Evolutionary conservation across 2,888 invertebrate species (phyloP).

Genomic region (Nemoura dubitans): DNA sequence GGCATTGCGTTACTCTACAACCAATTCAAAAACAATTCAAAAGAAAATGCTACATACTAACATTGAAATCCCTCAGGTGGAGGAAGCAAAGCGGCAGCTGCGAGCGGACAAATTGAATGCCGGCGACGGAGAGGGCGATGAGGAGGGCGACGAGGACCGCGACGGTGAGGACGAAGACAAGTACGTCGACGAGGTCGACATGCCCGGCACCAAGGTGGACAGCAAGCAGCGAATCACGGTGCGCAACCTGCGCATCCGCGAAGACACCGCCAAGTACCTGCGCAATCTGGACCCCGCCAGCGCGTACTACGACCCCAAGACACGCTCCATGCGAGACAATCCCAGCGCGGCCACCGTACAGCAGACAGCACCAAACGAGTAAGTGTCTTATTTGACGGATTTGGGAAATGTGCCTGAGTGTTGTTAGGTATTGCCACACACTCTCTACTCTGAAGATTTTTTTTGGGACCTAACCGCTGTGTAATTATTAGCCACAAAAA

Average conservation of each 20-base stretch:
- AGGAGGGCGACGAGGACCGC: slow-evolving; percentile 67
- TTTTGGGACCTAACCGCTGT: too few relatives aligned
- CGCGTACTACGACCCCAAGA: slow-evolving; percentile 99
- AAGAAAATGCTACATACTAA: too few relatives aligned
- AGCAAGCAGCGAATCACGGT: slow-evolving; percentile 99
- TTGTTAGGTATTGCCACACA: too few relatives aligned
- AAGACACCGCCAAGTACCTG: slow-evolving; percentile 98
- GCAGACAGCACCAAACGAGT: slow-evolving; percentile 62
- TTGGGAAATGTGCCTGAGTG: too few relatives aligned
- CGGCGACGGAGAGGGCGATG: slow-evolving; percentile 52
- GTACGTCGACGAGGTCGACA: slow-evolving; percentile 93
- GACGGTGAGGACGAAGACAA: slow-evolving; percentile 91
- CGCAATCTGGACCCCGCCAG: slow-evolving; percentile 96
- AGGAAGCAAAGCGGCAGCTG: slow-evolving; percentile 89
- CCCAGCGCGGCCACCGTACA: slow-evolving; percentile 70
- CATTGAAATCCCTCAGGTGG: slow-evolving; percentile 65
- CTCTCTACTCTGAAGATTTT: too few relatives aligned
- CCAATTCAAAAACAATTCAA: too few relatives aligned
- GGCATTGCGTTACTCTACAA: too few relatives aligned
- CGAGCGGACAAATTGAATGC: slow-evolving; percentile 87
- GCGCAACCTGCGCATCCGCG: slow-evolving; percentile 95
- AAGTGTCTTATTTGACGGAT: slow-evolving; percentile 56
- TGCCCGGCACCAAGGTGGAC: slow-evolving; percentile 99
- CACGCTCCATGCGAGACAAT: slow-evolving; percentile 97
- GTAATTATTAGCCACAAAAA: too few relatives aligned